Base-by-base conservation (phyloP, 2,797 vertebrate genomes). In the Enteromius unitaeniatus region DNA sequence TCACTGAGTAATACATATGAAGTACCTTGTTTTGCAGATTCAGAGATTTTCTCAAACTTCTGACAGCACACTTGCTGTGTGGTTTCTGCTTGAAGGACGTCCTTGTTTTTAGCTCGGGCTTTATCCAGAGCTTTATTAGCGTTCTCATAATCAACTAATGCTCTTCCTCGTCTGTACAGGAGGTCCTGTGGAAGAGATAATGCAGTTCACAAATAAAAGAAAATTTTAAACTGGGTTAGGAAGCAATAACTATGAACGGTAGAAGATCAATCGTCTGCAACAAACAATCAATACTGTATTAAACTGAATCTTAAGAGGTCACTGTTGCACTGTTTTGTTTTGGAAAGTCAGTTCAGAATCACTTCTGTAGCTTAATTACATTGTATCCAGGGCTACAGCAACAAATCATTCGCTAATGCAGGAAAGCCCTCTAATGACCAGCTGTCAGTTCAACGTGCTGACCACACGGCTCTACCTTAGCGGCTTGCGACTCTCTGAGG, bases 11-110 rank as follows among this genome's bases (percentile, higher is more conserved):
- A 68, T 45, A 49, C 3, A 53, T 1, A n/a, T 47, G 3, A 49
- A 78, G 40, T 95, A 97, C 97, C 98, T 97, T 99, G 98, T 93
- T 99, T 99, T 87, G 98, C 98, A 0, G 97, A 99, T 92, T 99
- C 97, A 1, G 97, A 99, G 92, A 99, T 99, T 93, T 99, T 99
- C 93, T 99, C 98, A 93, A 99, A 99, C 93, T 99, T 99, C 93
- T 98, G 97, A 95, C 98, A 99, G 93, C 96, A 97, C 90, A 99
- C 92, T 88, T 99, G 98, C 89, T 99, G 98, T 91, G 95, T 96
- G 70, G 96, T 99, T 95, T 99, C 97, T 3, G 97, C 97, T 91
- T 98, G 97, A n/a, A 99, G 94, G 65, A 99, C 98, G 77, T 99
- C 98, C 94, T 97, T 96, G 92, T 99, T 99, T 90, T 99, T 99